Conservation (phyloP, 1,140 invertebrate species). For the Aradophagus sp. region DNA sequence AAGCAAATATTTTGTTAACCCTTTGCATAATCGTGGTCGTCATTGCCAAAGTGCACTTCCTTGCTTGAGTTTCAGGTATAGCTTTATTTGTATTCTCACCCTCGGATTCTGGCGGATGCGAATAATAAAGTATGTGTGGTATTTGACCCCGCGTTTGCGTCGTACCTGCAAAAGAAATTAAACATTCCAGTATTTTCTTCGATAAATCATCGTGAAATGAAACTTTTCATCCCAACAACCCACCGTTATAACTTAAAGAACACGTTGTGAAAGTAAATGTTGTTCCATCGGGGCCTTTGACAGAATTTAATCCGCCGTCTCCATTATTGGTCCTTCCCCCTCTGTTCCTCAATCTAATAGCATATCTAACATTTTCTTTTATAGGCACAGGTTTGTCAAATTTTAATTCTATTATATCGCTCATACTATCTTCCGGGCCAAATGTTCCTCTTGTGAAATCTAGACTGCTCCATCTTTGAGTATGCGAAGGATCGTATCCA, state of each 20-base stretch:
- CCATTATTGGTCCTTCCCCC: conserved; percentile 95
- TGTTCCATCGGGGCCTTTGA: conserved; percentile 94
- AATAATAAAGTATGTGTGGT: too few relatives aligned
- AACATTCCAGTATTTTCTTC: too few relatives aligned
- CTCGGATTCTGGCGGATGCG: conserved; percentile 78
- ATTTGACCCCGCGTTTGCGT: too few relatives aligned
- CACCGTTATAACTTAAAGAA: conserved; percentile 95
- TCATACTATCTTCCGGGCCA: conserved; percentile 84
- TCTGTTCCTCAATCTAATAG: conserved; percentile 89
- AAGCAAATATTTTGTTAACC: conserved; percentile 82
- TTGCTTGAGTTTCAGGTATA: conserved; percentile 82
- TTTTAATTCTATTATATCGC: conserved; percentile 90
- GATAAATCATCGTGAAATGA: too few relatives aligned
- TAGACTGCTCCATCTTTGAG: conserved; percentile 84
- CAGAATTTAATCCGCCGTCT: conserved; percentile 88
- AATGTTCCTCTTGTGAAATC: conserved; percentile 83
- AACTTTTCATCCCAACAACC: too few relatives aligned
- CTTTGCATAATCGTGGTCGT: conserved; percentile 83
- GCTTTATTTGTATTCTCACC: conserved; percentile 79
- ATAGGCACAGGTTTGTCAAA: conserved; percentile 91
- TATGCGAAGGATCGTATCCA: conserved; percentile 76
- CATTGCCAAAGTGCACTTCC: conserved; percentile 83
- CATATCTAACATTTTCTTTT: conserved; percentile 93
- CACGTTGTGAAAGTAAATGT: conserved; percentile 94
- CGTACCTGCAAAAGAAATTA: too few relatives aligned